Evolutionary conservation across 2,797 vertebrate genomes (phyloP).

Genomic region (Alca torda): DNA sequence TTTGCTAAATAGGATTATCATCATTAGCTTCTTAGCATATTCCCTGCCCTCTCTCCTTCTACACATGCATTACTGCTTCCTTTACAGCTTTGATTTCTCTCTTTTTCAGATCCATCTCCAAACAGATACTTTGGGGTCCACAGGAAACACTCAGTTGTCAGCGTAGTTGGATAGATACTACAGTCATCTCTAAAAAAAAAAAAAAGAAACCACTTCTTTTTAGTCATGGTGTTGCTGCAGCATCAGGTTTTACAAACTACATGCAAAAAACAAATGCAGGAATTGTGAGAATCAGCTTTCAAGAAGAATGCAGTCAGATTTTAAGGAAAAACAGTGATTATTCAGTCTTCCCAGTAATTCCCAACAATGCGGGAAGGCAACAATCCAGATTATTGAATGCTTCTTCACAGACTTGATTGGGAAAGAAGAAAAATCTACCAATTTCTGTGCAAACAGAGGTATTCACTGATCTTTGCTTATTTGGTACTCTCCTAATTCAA

Average conservation of each 20-base stretch:
- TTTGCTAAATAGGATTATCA: constrained; percentile 34
- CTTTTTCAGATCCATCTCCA: not conserved
- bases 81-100: not conserved
- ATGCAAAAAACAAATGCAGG: not conserved
- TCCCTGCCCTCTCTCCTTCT: not conserved
- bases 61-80: not conserved
- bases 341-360: not conserved
- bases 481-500: not conserved
- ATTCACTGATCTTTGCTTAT: not conserved
- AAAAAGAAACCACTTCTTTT: not conserved
- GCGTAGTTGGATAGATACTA: not conserved
- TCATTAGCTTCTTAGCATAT: constrained; percentile 40
- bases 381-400: not conserved
- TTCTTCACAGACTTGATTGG: not conserved
- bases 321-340: not conserved
- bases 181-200: not conserved
- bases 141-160: not conserved
- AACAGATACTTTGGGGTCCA: not conserved
- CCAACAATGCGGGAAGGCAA: not conserved
- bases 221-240: not conserved
- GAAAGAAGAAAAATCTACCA: not conserved
- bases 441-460: not conserved
- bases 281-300: not conserved
- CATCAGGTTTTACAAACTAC: not conserved
- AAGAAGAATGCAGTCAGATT: not conserved